Base-by-base conservation (phyloP, 2,113 vertebrate species). In the Urocolius indicus region DNA sequence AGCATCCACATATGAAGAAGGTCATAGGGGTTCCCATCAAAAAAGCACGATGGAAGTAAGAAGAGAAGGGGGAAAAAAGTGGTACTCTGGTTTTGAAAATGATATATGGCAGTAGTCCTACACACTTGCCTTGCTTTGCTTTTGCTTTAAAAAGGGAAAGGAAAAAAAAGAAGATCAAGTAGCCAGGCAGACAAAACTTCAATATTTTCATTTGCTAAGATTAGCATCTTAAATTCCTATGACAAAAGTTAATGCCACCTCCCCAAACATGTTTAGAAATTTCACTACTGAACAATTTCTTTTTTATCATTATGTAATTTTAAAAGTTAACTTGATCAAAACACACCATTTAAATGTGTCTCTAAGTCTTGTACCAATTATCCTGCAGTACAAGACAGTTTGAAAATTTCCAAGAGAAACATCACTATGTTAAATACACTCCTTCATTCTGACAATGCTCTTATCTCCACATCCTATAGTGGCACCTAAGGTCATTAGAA, bases 321-420 rank as follows among this genome's bases (percentile, higher is more conserved):
- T 68, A 72, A 59, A 95, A 76, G 45, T 76, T 72, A 89, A 67
- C 51, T 65, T 36, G 57, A 82, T 84, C 73, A 89, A 81, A 96
- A 95, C 38, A 90, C 34, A 72, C 38, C 49, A 46, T 17, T 93
- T 82, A 61, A 82, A 90, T 27, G 26, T 84, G 65, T 48, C 57
- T 87, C 52, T 7, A 46, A 22, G 34, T 10, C 80, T 65, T 78
- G 80, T 57, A 75, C 57, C 57, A 94, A 94, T 85, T 93, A 89
- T 16, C 52, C 62, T 2, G 4, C 65, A 78, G 68, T 34, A 22
- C 43, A 45, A 26, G 63, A 67, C 26, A 52, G 67, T 54, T 66
- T 63, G 79, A 77, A 8, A 30, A 23, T 26, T 67, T 81, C 48
- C 68, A 66, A 29, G 30, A 58, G 67, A 43, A 92, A 71, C 68